A percentile compares a stretch with the other conserved stretches of the same genome.
Evolutionary conservation across 2,797 vertebrate genomes (phyloP).

Genomic region (Argya squamiceps): DNA sequence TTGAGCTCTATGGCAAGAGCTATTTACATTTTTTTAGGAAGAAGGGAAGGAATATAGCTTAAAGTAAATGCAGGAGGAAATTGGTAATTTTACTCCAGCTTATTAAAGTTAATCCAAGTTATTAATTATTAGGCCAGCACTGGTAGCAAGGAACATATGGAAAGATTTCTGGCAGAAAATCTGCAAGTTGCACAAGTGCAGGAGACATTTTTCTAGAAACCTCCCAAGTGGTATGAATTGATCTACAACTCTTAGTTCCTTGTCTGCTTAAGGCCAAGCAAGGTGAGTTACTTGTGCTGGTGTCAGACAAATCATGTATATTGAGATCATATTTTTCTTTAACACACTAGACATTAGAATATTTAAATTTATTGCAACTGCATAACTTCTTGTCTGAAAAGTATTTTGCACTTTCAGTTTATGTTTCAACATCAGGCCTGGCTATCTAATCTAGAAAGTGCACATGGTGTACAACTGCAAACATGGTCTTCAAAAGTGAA

Average conservation of each 20-base stretch:
- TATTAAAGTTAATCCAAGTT: neutral
- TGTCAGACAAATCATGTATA: neutral
- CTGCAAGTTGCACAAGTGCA: neutral
- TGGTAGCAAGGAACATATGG: neutral
- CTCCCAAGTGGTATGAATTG: neutral
- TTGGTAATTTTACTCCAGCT: neutral
- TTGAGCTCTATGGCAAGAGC: fast-evolving
- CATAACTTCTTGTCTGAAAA: neutral
- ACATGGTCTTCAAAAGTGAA: neutral
- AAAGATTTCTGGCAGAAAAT: neutral
- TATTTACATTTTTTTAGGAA: neutral
- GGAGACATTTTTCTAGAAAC: neutral
- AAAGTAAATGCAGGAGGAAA: neutral
- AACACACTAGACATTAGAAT: neutral
- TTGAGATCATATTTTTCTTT: neutral
- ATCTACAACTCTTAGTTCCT: neutral
- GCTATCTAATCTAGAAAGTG: neutral
- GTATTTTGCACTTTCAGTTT: neutral
- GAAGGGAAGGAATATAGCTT: neutral
- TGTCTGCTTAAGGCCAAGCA: neutral
- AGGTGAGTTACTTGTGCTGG: neutral
- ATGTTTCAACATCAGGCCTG: neutral
- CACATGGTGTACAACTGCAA: neutral
- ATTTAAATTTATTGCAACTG: neutral
- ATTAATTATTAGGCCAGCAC: neutral